A percentile compares a stretch with the other conserved stretches of the same genome.
Evolutionary conservation across 2,888 invertebrate species (phyloP).

Genomic region (Tetropium fuscum): DNA sequence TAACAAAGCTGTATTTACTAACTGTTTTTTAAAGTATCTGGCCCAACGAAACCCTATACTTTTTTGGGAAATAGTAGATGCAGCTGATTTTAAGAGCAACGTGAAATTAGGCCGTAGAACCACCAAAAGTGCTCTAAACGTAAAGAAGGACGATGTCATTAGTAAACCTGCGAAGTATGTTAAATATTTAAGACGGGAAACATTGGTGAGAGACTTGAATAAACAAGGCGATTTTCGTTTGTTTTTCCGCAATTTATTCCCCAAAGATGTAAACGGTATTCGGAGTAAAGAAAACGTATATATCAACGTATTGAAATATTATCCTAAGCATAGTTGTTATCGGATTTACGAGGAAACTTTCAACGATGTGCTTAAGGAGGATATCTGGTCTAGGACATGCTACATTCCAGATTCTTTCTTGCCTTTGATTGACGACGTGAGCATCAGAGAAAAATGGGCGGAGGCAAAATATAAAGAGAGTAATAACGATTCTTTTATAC

Average conservation of each 20-base stretch:
- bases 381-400: neutral
- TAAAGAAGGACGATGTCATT: conserved; percentile 3
- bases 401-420: neutral
- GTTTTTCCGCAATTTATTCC: conserved; percentile 9
- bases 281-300: neutral
- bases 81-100: neutral
- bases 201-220: conserved; percentile 10
- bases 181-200: conserved; percentile 2
- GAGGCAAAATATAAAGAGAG: neutral
- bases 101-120: conserved; percentile 17
- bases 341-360: conserved; percentile 1
- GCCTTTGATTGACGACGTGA: neutral
- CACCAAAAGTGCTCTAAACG: neutral
- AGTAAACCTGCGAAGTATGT: conserved; percentile 1
- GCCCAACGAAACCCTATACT: neutral
- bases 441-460: neutral
- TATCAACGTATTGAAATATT: conserved; percentile 1
- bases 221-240: conserved; percentile 1
- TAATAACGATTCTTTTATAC: neutral
- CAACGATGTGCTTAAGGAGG: conserved; percentile 1
- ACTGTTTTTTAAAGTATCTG: neutral
- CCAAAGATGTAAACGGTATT: conserved; percentile 1
- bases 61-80: conserved; percentile 5
- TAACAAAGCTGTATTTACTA: neutral
- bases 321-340: conserved; percentile 2